These are phyloP conservation scores for Bombyx huttoni DNA, from an alignment of 2,888 invertebrate species.

Conservation along the genomic window DNA sequence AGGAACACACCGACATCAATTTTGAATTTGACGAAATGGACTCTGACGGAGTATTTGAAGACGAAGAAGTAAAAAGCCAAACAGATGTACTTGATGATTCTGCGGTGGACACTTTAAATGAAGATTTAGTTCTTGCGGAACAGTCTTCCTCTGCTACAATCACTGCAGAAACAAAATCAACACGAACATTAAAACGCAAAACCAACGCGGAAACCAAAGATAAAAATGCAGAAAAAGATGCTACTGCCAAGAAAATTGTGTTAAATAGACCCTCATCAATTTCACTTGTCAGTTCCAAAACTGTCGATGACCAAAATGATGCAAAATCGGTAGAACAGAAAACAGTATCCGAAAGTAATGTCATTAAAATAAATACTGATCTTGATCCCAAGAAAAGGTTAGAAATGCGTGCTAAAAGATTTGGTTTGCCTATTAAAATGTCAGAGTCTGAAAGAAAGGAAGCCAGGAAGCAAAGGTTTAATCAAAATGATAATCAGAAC, in stretches of 20 bases:
- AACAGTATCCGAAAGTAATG: constrained; percentile 25
- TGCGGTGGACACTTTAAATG: constrained; percentile 46
- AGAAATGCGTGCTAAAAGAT: constrained; percentile 86
- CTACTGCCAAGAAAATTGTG: constrained; percentile 74
- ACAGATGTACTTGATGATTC: constrained; percentile 50
- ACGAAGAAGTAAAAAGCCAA: constrained; percentile 69
- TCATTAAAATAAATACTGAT: constrained; percentile 50
- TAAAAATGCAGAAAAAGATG: constrained; percentile 42
- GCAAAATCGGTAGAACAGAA: constrained; percentile 16
- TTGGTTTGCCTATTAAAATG: constrained; percentile 75
- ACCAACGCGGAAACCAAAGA: constrained; percentile 13
- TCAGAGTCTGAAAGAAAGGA: constrained; percentile 75
- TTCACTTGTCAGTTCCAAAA: constrained; percentile 21
- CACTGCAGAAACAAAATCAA: constrained; percentile 29
- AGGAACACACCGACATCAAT: constrained; percentile 45
- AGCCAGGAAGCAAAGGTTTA: constrained; percentile 79
- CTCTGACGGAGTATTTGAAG: constrained; percentile 63
- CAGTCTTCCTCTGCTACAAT: constrained; percentile 27
- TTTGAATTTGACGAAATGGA: constrained; percentile 68
- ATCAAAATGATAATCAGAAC: constrained; percentile 28
- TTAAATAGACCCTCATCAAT: constrained; percentile 68
- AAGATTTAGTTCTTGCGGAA: constrained; percentile 48
- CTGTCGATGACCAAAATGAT: constrained; percentile 20
- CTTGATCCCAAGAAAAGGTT: constrained; percentile 67
- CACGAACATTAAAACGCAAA: constrained; percentile 38